Conservation (phyloP, 2,797 vertebrate genomes). For the Trachurus trachurus region DNA sequence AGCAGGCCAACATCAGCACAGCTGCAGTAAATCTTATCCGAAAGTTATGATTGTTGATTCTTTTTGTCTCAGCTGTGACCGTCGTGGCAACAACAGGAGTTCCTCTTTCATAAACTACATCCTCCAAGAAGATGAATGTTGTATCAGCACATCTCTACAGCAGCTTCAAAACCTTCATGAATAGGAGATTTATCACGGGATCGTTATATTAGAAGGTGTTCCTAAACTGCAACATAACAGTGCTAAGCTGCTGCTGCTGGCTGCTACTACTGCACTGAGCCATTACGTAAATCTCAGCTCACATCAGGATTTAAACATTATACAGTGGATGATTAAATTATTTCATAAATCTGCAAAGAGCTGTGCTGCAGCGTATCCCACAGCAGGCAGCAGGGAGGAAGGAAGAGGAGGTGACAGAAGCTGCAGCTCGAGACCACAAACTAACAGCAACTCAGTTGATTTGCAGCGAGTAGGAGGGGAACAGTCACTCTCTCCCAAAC, state of each 20-base stretch:
- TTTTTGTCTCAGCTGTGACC: too few relatives aligned
- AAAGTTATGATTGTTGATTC: too few relatives aligned
- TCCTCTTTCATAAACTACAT: background rate
- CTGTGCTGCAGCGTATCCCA: background rate
- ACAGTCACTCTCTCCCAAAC: background rate
- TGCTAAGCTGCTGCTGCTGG: too few relatives aligned
- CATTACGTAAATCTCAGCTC: background rate
- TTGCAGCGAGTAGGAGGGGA: background rate
- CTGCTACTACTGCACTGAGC: too few relatives aligned
- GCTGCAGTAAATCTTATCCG: too few relatives aligned
- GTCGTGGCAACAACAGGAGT: too few relatives aligned
- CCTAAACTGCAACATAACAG: too few relatives aligned
- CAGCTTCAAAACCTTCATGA: background rate
- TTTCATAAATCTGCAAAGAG: too few relatives aligned
- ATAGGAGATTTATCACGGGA: background rate
- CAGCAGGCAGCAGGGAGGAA: slow-evolving; percentile 25
- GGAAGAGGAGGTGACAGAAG: slow-evolving; percentile 40
- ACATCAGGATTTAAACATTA: too few relatives aligned
- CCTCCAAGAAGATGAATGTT: too few relatives aligned
- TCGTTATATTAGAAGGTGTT: background rate
- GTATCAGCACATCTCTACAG: background rate
- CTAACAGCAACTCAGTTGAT: background rate
- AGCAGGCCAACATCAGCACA: too few relatives aligned
- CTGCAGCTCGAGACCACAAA: slow-evolving; percentile 23
- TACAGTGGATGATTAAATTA: too few relatives aligned